Conservation (phyloP, 1,140 invertebrate genomes). For the Berghia stephanieae region DNA sequence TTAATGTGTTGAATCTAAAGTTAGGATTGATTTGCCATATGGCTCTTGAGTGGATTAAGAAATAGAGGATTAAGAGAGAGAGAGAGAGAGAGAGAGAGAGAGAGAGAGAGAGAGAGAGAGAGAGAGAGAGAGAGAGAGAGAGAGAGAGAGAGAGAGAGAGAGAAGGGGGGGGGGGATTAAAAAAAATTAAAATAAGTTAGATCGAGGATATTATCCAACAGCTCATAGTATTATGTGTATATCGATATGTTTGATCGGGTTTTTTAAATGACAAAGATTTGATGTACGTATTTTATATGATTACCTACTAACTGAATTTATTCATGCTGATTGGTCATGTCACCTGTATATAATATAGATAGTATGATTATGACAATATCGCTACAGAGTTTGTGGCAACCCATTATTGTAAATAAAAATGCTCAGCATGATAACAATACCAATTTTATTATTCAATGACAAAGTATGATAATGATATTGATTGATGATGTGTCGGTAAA, state of each 20-base stretch:
- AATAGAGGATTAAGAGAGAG: slow-evolving; percentile 4
- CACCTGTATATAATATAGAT: not conserved
- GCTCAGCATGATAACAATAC: no score
- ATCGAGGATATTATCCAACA: not conserved
- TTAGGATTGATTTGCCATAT: not conserved
- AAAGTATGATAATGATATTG: no score
- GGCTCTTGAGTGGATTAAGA: not conserved
- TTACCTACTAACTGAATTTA: no score
- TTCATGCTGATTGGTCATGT: no score
- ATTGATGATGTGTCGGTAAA: no score
- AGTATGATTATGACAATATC: not conserved
- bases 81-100: slow-evolving; percentile 25
- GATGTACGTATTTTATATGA: not conserved
- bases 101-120: slow-evolving; percentile 15
- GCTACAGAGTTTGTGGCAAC: no score
- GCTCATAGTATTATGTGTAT: not conserved
- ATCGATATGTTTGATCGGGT: not conserved
- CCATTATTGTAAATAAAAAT: no score
- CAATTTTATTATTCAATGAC: no score
- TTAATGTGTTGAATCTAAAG: not conserved
- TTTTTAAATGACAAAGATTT: not conserved
- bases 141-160: slow-evolving; percentile 15
- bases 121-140: slow-evolving; percentile 11
- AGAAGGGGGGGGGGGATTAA: not conserved
- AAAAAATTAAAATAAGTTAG: not conserved